A percentile compares a stretch with the other conserved stretches of the same genome.
Conservation (phyloP, 2,888 invertebrate genomes). For the Papilio demoleus region DNA sequence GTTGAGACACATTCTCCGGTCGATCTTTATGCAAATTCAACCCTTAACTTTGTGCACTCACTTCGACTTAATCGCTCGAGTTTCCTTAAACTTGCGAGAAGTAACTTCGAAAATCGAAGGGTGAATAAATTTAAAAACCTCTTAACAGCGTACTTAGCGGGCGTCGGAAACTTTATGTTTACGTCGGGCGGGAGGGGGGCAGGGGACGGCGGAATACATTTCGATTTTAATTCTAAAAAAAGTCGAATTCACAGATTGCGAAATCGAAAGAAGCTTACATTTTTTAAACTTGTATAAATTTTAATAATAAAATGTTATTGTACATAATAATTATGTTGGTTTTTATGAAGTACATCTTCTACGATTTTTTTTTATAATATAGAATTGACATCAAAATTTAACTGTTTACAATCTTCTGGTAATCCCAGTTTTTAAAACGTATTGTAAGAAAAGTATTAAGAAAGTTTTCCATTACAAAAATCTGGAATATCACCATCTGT, state of each 20-base stretch:
- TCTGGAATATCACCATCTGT: slow-evolving; percentile 14
- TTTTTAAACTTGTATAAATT: no score
- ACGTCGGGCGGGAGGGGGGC: slow-evolving; percentile 48
- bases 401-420: neutral
- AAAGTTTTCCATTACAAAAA: slow-evolving; percentile 40
- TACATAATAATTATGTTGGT: no score
- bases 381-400: neutral
- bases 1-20: slow-evolving; percentile 49
- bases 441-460: no score
- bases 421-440: neutral
- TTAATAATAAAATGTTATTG: no score
- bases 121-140: slow-evolving; percentile 83
- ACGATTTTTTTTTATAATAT: no score
- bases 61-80: slow-evolving; percentile 76
- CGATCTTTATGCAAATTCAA: slow-evolving; percentile 78
- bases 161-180: slow-evolving; percentile 75
- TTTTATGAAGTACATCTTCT: no score
- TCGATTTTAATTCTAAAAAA: slow-evolving; percentile 63
- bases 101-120: slow-evolving; percentile 75
- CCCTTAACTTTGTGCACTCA: slow-evolving; percentile 76
- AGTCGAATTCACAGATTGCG: slow-evolving; percentile 46
- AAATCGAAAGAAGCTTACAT: slow-evolving; percentile 2
- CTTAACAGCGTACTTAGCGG: slow-evolving; percentile 71
- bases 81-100: slow-evolving; percentile 69
- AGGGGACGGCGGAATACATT: slow-evolving; percentile 54